Evolutionary conservation across 2,888 invertebrate genomes (phyloP).

Genomic region (Thecophora atra): DNA sequence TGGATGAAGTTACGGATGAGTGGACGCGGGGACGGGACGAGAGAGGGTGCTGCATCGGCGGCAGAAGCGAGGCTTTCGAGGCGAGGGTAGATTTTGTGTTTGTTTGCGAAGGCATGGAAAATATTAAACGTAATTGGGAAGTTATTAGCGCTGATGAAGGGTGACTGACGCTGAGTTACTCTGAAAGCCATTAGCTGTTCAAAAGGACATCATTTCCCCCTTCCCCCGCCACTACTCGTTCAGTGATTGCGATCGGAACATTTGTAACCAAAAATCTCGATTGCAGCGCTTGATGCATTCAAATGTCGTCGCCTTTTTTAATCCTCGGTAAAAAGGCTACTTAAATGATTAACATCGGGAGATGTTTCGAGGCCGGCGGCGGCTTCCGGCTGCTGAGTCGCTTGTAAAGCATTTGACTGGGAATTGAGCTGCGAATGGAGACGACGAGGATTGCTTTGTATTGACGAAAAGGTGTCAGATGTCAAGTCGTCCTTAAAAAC

Average conservation of each 20-base stretch:
- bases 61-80: slow-evolving; percentile 6
- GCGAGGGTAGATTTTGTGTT: slow-evolving; percentile 22
- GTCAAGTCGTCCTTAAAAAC: slow-evolving; percentile 51
- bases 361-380: slow-evolving; percentile 41
- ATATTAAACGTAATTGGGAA: slow-evolving; percentile 35
- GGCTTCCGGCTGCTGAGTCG: not conserved
- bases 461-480: slow-evolving; percentile 60
- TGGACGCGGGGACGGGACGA: slow-evolving; percentile 6
- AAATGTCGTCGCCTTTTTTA: slow-evolving; percentile 15
- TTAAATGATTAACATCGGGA: slow-evolving; percentile 50
- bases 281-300: slow-evolving; percentile 31
- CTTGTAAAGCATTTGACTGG: slow-evolving; percentile 31
- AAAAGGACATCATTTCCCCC: slow-evolving; percentile 15
- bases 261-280: slow-evolving; percentile 25
- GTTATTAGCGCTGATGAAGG: slow-evolving; percentile 25
- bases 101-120: slow-evolving; percentile 13
- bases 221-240: not conserved
- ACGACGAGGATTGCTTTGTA: not conserved
- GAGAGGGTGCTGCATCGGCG: not conserved
- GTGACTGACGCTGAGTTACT: not conserved
- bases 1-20: slow-evolving; percentile 16
- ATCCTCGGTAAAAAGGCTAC: slow-evolving; percentile 45
- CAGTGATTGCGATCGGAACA: not conserved
- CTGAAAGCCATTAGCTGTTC: not conserved
- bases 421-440: not conserved